Percentiles rank a stretch among this genome's conserved stretches.
Evolutionary conservation across 2,797 vertebrate genomes (phyloP).

Genomic region (Eptatretus atami): DNA sequence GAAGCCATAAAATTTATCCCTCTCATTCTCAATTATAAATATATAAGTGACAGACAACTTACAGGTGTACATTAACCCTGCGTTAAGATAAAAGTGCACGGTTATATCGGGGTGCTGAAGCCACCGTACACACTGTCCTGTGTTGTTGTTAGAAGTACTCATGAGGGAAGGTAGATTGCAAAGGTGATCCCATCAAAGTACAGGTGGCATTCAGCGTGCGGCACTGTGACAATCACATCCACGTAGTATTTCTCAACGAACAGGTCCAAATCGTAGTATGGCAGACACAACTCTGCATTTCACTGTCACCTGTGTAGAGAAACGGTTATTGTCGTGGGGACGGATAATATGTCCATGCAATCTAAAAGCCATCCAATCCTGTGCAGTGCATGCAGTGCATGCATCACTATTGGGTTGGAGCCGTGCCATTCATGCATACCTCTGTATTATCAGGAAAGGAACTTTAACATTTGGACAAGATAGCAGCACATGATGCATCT

Average conservation of each 20-base stretch:
- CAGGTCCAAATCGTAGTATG: neutral
- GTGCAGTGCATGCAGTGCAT: no score
- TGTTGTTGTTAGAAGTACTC: slow-evolving; percentile 5
- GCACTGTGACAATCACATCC: slow-evolving; percentile 2
- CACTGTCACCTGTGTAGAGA: neutral
- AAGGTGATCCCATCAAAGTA: neutral
- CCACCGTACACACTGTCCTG: neutral
- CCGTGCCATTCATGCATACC: no score
- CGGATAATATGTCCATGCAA: no score
- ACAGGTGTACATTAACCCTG: slow-evolving; percentile 18
- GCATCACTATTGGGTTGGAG: no score
- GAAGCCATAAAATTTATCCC: no score
- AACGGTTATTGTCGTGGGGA: no score
- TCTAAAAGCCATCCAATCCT: no score
- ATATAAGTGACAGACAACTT: slow-evolving; percentile 12
- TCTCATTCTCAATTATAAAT: neutral
- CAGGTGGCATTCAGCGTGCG: neutral
- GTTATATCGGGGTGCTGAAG: neutral
- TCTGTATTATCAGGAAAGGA: no score
- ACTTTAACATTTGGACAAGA: no score
- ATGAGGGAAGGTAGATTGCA: neutral
- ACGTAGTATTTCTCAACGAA: neutral
- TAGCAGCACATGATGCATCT: no score
- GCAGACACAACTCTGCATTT: neutral
- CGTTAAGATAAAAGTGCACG: no score